Base-by-base conservation (phyloP, 2,888 invertebrate species). In the Chymomyza caudatula region DNA sequence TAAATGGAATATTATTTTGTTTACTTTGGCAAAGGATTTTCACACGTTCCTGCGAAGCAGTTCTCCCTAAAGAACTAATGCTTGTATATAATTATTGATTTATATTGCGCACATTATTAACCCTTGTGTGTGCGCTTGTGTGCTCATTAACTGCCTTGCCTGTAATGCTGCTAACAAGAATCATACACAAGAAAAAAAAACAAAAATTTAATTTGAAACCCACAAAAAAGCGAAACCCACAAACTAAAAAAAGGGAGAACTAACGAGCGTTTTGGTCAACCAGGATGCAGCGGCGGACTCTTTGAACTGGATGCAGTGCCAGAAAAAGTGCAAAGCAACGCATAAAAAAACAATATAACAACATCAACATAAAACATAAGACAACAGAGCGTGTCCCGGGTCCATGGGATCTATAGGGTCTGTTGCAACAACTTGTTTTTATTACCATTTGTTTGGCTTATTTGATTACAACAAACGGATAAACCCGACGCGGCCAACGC, bases 381-480 rank as follows among this genome's bases (percentile, higher is more conserved):
- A 63, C 67, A 77, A 60, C 56, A 51, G 1, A 20, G 8, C 17
- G 8, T 11, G 8, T 51, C 22, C 19, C 0, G 13, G 51, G 19
- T 55, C 55, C 42, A 55, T 20, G 19, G 17, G 11, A 11, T 6
- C 5, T n/a, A n/a, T n/a, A n/a, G n/a, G 29, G 5, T 37, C 29
- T 37, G 29, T 37, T 8, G 37, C 65, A 57, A 62, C 59, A 43
- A 64, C 55, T 29, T 51, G 68, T 77, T 79, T 84, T 81, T 86
- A 78, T 78, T 73, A 80, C 70, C 76, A 78, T 76, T 74, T 73
- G 43, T 53, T 60, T 60, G 19, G 42, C 43, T 60, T 80, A 84
- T 86, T 86, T 82, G 82, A 85, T 85, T 78, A 75, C 71, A 70
- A 81, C 77, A 82, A 85, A 78, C 74, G 82, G 68, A 86, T 85